Evolutionary conservation across 2,113 vertebrate genomes (phyloP).

Genomic region (Potamarius usumacintae): DNA sequence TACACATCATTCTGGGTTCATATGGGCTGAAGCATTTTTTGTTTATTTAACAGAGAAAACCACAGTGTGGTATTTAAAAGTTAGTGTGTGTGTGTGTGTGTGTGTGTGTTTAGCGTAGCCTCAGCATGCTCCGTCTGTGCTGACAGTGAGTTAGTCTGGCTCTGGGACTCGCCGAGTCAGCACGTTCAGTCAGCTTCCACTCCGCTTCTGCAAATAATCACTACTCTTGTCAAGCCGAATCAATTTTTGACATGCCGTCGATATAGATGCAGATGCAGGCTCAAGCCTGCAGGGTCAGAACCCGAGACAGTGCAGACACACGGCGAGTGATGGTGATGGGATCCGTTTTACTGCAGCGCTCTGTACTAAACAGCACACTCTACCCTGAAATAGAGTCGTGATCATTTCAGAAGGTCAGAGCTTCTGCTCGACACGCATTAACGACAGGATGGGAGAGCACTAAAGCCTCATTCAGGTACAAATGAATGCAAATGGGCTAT

Average conservation of each 20-base stretch:
- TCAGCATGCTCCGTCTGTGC: neutral
- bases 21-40: neutral
- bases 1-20: neutral
- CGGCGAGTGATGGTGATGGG: neutral
- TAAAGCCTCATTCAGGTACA: neutral
- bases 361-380: neutral
- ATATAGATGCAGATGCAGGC: neutral
- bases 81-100: too few species aligned
- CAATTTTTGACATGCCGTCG: neutral
- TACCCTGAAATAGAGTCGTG: neutral
- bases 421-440: neutral
- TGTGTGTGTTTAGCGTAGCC: neutral
- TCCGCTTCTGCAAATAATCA: conserved; percentile 21
- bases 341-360: neutral
- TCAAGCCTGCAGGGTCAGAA: neutral
- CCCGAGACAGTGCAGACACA: neutral
- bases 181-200: conserved; percentile 16
- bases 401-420: neutral
- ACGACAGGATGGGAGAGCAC: neutral
- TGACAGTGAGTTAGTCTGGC: neutral
- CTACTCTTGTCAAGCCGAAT: neutral
- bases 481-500: neutral
- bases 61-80: neutral
- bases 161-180: conserved; percentile 10
- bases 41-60: neutral